Evolutionary conservation across 2,888 invertebrate genomes (phyloP), one percentile per base, ranked within the genome.

Genomic region (Drosophila leonis): DNA sequence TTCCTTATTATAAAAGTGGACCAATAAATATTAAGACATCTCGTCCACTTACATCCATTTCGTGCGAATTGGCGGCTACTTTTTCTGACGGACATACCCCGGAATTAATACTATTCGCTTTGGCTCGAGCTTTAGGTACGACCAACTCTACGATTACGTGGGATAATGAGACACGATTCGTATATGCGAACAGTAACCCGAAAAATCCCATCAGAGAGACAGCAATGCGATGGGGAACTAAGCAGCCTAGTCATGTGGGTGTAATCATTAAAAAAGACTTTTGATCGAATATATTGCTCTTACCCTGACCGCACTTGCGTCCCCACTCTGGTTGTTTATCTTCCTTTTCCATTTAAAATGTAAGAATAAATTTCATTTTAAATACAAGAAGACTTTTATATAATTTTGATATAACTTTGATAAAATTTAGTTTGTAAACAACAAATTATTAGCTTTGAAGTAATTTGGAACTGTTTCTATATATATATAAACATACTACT

Each of bases 91-190:
- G 51, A 12, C 82, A 82, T 0, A 59, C 71, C 0, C 49, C 18
- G 4, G 3, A 0, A n/a, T 4, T 5, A 0, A 35, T 24, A 10
- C 1, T 0, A n/a, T 4, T 27, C 0, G 7, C 2, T 4, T 24
- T 9, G 2, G 67, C 48, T 4, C 64, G 68, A 48, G 72, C 70
- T 13, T 20, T 35, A 0, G 72, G 70, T 0, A 73, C 13, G 2
- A 78, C 86, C 4, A 87, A 18, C 82, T 95, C 94, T 1, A 95
- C 95, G 69, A 96, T 95, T 48, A 95, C 95, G 65, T 95, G 93
- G 72, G 95, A 95, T 0, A 96, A 92, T 67, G 95, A 95, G 0
- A 95, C 95, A 7, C 96, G 93, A 95, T 96, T 95, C 4, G 95
- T 95, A 90, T 95, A 96, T 0, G 95, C 95, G 83, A 95, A 95